phyloP scores from a whole-genome alignment of 2,113 vertebrate species.

The Eulemur macaco region DNA sequence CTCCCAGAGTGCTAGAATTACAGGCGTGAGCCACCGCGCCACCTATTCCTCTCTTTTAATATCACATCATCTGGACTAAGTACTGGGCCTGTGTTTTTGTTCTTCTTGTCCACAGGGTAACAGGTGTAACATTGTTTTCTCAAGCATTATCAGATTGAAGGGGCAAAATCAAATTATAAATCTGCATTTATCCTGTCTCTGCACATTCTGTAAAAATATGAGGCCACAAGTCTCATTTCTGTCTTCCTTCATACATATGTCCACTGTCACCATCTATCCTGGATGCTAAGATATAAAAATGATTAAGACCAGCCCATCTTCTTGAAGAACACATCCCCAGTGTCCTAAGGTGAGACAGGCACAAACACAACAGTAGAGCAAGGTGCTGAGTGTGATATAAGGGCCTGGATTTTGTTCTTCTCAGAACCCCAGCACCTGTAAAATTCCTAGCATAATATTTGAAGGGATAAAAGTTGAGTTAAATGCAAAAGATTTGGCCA shows the following conservation, averaged over 20 bases:
- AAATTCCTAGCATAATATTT: background rate
- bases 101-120: background rate
- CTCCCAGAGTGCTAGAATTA: too few relatives aligned
- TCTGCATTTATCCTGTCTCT: background rate
- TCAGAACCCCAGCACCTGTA: background rate
- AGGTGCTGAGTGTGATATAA: background rate
- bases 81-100: background rate
- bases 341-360: background rate
- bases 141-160: background rate
- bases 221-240: background rate
- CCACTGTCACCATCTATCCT: background rate
- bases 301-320: background rate
- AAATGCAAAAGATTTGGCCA: background rate
- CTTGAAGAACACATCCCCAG: background rate
- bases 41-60: constrained; percentile 13
- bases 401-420: background rate
- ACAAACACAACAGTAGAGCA: background rate
- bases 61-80: background rate
- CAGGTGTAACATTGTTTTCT: background rate
- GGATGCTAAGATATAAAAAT: background rate
- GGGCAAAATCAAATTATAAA: background rate
- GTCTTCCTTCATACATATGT: background rate
- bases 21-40: too few relatives aligned
- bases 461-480: background rate
- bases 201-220: background rate